Conservation (phyloP, 2,797 vertebrate species). For the Neostethus bicornis region DNA sequence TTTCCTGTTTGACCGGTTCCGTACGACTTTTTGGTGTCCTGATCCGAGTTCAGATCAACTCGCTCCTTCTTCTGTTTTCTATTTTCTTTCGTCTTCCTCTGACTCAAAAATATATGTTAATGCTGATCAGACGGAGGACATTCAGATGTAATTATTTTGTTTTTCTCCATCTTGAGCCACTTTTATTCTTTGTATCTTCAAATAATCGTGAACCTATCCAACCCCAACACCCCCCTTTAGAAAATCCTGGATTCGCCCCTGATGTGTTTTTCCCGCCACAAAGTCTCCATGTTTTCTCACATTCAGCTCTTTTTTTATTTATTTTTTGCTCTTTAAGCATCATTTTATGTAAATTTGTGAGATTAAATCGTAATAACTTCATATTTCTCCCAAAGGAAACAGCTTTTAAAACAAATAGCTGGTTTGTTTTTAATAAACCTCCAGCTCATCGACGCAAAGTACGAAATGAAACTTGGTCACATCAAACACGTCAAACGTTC, state of each 20-base stretch:
- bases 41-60: slow-evolving; percentile 35
- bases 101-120: slow-evolving; percentile 67
- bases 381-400: slow-evolving; percentile 3
- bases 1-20: background rate
- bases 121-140: background rate
- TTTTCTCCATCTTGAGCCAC: slow-evolving; percentile 15
- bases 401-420: slow-evolving; percentile 8
- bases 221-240: too few relatives aligned
- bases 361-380: slow-evolving; percentile 4
- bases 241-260: too few relatives aligned
- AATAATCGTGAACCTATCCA: too few relatives aligned
- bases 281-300: too few relatives aligned
- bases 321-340: background rate
- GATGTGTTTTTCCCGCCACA: too few relatives aligned
- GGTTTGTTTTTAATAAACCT: slow-evolving; percentile 12
- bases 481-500: slow-evolving; percentile 46
- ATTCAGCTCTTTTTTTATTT: too few relatives aligned
- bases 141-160: background rate
- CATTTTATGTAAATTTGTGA: background rate
- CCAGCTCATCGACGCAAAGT: slow-evolving; percentile 25
- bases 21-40: slow-evolving; percentile 47
- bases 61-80: slow-evolving; percentile 62
- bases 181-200: slow-evolving; percentile 4
- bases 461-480: slow-evolving; percentile 59
- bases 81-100: slow-evolving; percentile 84